Percentiles rank a stretch among this genome's conserved stretches.
These are phyloP conservation scores for Congeria kusceri DNA, from an alignment of 2,888 invertebrate species.

Conservation along the genomic window DNA sequence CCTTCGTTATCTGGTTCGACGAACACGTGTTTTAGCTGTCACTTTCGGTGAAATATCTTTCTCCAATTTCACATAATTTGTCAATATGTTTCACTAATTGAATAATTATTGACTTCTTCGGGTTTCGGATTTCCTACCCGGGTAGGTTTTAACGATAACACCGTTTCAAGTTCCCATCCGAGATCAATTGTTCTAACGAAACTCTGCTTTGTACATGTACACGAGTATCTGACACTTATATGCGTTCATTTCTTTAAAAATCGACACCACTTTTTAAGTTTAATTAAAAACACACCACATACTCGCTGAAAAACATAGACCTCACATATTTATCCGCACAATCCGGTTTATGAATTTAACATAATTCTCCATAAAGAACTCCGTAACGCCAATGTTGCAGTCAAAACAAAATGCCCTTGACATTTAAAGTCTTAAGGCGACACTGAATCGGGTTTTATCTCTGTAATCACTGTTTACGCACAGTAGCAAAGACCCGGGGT, in stretches of 20 bases:
- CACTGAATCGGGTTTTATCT: conserved; percentile 13
- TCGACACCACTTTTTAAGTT: too few relatives aligned
- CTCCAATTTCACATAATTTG: conserved; percentile 13
- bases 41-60: conserved; percentile 10
- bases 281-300: too few relatives aligned
- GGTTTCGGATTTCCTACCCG: neutral
- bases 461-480: conserved; percentile 30
- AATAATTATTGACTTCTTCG: neutral
- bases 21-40: neutral
- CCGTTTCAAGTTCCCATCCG: too few relatives aligned
- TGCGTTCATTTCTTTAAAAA: too few relatives aligned
- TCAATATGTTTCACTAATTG: conserved; percentile 11
- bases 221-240: too few relatives aligned
- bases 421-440: conserved; percentile 36
- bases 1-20: conserved; percentile 5
- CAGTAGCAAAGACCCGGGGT: conserved; percentile 6
- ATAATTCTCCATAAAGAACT: too few relatives aligned
- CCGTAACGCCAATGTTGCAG: neutral
- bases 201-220: too few relatives aligned
- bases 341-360: too few relatives aligned
- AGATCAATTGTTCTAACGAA: too few relatives aligned
- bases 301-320: too few relatives aligned
- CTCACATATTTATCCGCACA: too few relatives aligned
- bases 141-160: too few relatives aligned
- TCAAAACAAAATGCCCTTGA: conserved; percentile 51